Evolutionary conservation across 1,140 invertebrate genomes (phyloP), one percentile per base, ranked within the genome.

Genomic region (Diachasmimorpha longicaudata): DNA sequence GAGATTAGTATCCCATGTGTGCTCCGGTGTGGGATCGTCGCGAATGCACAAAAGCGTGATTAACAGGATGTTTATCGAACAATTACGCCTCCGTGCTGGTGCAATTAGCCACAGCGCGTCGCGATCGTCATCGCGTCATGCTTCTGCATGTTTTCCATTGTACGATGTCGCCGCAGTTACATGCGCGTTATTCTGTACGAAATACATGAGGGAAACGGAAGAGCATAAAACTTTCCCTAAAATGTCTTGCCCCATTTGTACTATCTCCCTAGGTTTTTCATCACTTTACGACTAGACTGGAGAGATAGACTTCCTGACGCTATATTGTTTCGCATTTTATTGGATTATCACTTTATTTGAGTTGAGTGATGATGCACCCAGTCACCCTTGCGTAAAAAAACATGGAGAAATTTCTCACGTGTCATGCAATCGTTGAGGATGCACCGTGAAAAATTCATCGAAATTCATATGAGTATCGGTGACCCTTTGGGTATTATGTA

Each of bases 31-130:
- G 76, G 72, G 70, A 55, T 63, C 25, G 52, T 72, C 4, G 19
- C 21, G 10, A 42, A 52, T 23, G 75, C 75, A 77, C 79, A 84
- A 84, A 83, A 86, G 84, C 78, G 84, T 83, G 83, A 88, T 87
- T 86, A 86, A 84, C 85, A 82, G 84, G 84, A 89, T 89, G 85
- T 87, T 89, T 87, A 88, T 89, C 86, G 82, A 88, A 83, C 85
- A 86, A 87, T 89, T 87, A 88, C 80, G 76, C 79, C 77, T 68
- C 71, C 70, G 70, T 69, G 82, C 83, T 86, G 85, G 85, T 85
- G 86, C 21, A 25, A 31, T 52, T 52, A 72, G 58, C 58, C n/a
- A 11, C 11, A 52, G 48, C 48, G n/a, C 48, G 48, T 52, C 48
- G 48, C 48, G 48, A 52, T 52, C 48, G 48, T 52, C 48, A 63